These are phyloP conservation scores for Rhagium mordax DNA, from an alignment of 2,888 invertebrate species.

Conservation along the genomic window DNA sequence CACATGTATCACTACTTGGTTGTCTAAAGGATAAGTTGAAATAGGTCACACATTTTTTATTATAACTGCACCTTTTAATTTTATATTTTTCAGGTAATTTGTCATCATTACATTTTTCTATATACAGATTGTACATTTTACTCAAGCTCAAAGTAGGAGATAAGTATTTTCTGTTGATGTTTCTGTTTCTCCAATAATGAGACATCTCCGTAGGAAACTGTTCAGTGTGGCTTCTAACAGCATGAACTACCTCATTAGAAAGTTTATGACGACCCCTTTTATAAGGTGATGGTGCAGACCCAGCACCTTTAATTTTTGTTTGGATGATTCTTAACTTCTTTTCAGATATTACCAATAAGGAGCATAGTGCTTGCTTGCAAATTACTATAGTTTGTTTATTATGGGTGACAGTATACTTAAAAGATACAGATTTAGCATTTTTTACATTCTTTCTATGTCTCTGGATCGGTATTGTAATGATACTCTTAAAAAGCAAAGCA, in stretches of 20 bases:
- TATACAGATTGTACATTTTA: conserved; percentile 9
- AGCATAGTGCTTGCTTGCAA: conserved; percentile 16
- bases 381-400: conserved; percentile 16
- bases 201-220: conserved; percentile 38
- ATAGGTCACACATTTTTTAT: not conserved
- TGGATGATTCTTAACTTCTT: conserved; percentile 23
- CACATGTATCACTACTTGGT: conserved; percentile 34
- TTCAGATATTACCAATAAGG: conserved; percentile 26
- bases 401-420: conserved; percentile 17
- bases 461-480: conserved; percentile 11
- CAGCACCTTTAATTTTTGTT: conserved; percentile 31
- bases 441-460: not conserved
- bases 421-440: conserved; percentile 15
- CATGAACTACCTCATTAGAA: conserved; percentile 26
- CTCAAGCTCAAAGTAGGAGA: conserved; percentile 30
- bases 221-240: conserved; percentile 30
- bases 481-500: conserved; percentile 28
- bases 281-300: conserved; percentile 33
- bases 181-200: conserved; percentile 37
- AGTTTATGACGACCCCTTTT: conserved; percentile 37
- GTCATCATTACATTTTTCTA: conserved; percentile 17
- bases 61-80: conserved; percentile 7
- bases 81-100: not conserved
- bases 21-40: conserved; percentile 35
- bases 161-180: conserved; percentile 33